Evolutionary conservation across 2,113 vertebrate species (phyloP), one percentile per base, ranked within the genome.

Genomic region (Dryoscopus gambensis): DNA sequence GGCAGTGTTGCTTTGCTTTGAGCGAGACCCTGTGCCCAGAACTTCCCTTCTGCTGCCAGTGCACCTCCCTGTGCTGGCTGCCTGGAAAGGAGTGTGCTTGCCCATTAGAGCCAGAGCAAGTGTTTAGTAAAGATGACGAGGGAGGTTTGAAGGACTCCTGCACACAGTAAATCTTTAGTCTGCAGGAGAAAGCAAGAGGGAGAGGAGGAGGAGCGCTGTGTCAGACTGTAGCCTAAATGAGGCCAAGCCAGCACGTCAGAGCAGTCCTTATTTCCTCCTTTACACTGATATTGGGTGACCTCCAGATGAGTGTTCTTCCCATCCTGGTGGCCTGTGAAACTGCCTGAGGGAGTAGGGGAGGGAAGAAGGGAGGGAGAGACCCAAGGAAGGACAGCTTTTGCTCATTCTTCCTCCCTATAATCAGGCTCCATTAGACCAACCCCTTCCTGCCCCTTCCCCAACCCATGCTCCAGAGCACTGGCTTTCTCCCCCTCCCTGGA

Each of bases 91-190:
- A 53, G n/a, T 5, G 59, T 86, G 90, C 77, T 65, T 57, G 59
- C 74, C 47, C 33, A 22, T 9, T 6, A 50, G 87, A 74, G 60
- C 60, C 67, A 7, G n/a, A 27, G 71, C 7, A 12, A 78, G 84
- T 86, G 85, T 71, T 78, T 82, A 50, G 87, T 63, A 88, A 76
- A 85, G 85, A 83, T 86, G 85, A 74, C 7, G 15, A 78, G 93
- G 89, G 94, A 96, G 96, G 89, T 83, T 70, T 91, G 79, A 94
- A 94, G 92, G 93, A 79, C 62, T 96, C 83, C 50, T 33, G 86
- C 55, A 33, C 31, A 64, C 76, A 74, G 52, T 89, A 87, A 92
- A 84, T 94, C 96, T 94, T 92, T 71, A 33, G 78, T 68, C 73
- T 79, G 89, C 74, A 65, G 90, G 74, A 62, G 84, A 87, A 76